Percentiles rank a stretch among this genome's conserved stretches.
These are phyloP conservation scores for Petrocephalus sullivani DNA, from an alignment of 2,797 vertebrate genomes.

Conservation along the genomic window DNA sequence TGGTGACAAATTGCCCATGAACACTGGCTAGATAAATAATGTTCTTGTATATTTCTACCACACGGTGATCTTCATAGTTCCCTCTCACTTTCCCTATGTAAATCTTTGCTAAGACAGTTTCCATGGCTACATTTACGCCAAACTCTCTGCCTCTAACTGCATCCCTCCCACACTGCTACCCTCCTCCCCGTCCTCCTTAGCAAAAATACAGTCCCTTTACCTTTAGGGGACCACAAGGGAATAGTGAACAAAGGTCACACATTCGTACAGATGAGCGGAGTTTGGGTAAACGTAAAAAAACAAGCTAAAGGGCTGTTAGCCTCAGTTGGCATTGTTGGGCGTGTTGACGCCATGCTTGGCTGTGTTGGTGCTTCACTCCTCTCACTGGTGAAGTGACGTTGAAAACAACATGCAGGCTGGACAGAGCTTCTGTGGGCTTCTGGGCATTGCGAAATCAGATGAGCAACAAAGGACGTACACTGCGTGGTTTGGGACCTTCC, in stretches of 20 bases:
- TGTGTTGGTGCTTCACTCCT: not conserved
- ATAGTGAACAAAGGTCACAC: not conserved
- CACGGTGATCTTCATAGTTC: constrained; percentile 12
- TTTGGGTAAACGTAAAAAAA: not conserved
- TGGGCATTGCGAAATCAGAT: not conserved
- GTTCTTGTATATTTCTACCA: not conserved
- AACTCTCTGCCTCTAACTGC: constrained; percentile 19
- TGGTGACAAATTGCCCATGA: not conserved
- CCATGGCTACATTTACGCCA: constrained; percentile 21
- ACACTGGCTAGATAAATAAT: constrained; percentile 9
- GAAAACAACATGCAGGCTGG: not conserved
- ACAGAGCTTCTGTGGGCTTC: not conserved
- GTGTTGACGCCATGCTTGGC: not conserved
- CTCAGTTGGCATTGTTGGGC: not conserved
- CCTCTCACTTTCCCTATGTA: constrained; percentile 12
- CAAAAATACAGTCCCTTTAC: not conserved
- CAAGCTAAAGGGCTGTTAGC: not conserved
- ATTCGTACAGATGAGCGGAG: not conserved
- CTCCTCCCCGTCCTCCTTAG: not conserved
- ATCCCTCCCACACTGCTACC: constrained; percentile 17
- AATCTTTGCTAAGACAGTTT: constrained; percentile 16
- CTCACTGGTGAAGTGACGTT: not conserved
- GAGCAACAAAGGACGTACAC: not conserved
- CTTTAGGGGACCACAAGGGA: not conserved
- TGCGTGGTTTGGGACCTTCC: not conserved